Conservation (phyloP, 2,888 invertebrate species). For the Galerucella calmariensis region DNA sequence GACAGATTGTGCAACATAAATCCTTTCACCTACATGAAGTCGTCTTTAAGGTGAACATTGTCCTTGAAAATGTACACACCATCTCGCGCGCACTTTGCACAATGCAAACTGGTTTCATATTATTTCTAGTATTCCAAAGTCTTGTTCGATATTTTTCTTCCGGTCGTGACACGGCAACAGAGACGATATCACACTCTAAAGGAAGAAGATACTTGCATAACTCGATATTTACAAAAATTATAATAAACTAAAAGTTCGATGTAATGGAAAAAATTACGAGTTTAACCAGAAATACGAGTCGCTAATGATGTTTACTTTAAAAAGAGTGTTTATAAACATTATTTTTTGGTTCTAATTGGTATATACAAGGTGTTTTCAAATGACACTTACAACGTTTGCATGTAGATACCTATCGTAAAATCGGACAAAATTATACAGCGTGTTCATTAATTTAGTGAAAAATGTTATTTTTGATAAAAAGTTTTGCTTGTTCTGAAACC, state of each 20-base stretch:
- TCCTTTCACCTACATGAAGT: background rate
- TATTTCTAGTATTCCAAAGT: slow-evolving; percentile 8
- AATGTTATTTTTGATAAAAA: no score
- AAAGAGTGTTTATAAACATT: no score
- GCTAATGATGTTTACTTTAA: no score
- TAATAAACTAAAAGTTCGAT: background rate
- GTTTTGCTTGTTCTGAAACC: no score
- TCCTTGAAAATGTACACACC: slow-evolving; percentile 11
- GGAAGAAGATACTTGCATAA: background rate
- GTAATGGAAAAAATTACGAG: no score
- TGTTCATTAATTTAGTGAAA: no score
- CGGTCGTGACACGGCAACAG: background rate
- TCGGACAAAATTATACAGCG: no score
- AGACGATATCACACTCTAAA: background rate
- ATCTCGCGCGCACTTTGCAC: slow-evolving; percentile 13
- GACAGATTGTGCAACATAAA: background rate
- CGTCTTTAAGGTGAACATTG: background rate
- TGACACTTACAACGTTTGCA: no score
- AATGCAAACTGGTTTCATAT: slow-evolving; percentile 20
- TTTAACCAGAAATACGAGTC: no score
- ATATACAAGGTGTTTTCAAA: no score
- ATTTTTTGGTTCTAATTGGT: no score
- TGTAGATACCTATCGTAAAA: no score
- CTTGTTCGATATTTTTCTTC: slow-evolving; percentile 5
- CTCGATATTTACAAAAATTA: background rate